These are phyloP conservation scores for Halesus radiatus DNA, from an alignment of 1,140 invertebrate genomes.

Conservation along the genomic window DNA sequence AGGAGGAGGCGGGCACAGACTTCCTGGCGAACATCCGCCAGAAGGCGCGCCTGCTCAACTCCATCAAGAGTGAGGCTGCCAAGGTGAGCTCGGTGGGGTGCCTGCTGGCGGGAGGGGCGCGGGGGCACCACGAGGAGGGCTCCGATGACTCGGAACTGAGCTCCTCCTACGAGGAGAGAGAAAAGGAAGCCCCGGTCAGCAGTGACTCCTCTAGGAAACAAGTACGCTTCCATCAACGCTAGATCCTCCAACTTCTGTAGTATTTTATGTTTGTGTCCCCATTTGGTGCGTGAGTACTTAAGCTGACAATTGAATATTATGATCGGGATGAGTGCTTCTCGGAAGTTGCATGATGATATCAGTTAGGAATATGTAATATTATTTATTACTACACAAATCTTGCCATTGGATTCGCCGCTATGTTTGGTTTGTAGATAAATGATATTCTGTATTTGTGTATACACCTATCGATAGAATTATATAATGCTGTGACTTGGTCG, in stretches of 20 bases:
- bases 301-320: background rate
- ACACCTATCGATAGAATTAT: too few relatives aligned
- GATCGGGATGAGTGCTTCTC: background rate
- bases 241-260: background rate
- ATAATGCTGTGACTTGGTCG: too few relatives aligned
- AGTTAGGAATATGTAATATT: background rate
- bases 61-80: conserved; percentile 46
- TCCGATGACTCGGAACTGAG: conserved; percentile 34
- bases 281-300: background rate
- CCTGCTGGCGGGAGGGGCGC: conserved; percentile 23
- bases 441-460: background rate
- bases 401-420: background rate
- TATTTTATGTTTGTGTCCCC: background rate
- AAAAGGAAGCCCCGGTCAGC: background rate
- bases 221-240: conserved; percentile 15
- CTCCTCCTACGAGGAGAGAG: conserved; percentile 45
- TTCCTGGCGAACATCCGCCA: conserved; percentile 48
- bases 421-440: background rate
- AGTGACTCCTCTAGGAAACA: conserved; percentile 36
- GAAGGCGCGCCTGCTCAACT: conserved; percentile 50
- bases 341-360: background rate
- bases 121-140: background rate
- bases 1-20: conserved; percentile 40
- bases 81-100: conserved; percentile 44
- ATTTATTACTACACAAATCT: background rate